phyloP scores from a whole-genome alignment of 2,113 vertebrate species.

The Nanorana parkeri region DNA sequence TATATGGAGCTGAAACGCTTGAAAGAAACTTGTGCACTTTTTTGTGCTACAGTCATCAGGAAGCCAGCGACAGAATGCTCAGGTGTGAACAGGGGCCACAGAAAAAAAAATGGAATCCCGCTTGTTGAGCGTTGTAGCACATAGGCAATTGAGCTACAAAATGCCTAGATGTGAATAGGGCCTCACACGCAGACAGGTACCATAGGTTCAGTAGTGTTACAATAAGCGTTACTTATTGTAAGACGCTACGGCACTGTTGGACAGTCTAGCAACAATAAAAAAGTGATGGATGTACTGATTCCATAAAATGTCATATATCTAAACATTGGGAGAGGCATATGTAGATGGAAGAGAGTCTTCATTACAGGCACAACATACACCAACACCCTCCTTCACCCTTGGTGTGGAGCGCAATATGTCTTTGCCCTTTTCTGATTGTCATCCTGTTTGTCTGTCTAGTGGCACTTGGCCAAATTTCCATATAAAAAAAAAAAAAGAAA shows the following conservation, averaged over 20 bases:
- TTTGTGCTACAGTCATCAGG: too few relatives aligned
- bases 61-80: too few relatives aligned
- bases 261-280: neutral
- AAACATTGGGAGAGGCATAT: neutral
- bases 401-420: slow-evolving; percentile 12
- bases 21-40: too few relatives aligned
- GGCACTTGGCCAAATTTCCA: slow-evolving; percentile 56
- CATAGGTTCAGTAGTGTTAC: too few relatives aligned
- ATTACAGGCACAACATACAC: neutral
- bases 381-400: slow-evolving; percentile 18
- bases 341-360: neutral
- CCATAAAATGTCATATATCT: neutral
- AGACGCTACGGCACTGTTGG: neutral
- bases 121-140: too few relatives aligned
- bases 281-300: neutral
- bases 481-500: slow-evolving; percentile 37
- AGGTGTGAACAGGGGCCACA: too few relatives aligned
- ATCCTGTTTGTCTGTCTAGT: slow-evolving; percentile 55
- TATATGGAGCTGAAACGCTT: too few relatives aligned
- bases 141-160: too few relatives aligned
- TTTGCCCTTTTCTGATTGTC: slow-evolving; percentile 34
- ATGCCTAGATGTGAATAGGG: too few relatives aligned
- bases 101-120: too few relatives aligned
- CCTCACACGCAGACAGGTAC: too few relatives aligned
- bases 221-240: too few relatives aligned